These are phyloP conservation scores for Agrenia bidenticulata DNA, from an alignment of 2,888 invertebrate genomes.

Conservation along the genomic window DNA sequence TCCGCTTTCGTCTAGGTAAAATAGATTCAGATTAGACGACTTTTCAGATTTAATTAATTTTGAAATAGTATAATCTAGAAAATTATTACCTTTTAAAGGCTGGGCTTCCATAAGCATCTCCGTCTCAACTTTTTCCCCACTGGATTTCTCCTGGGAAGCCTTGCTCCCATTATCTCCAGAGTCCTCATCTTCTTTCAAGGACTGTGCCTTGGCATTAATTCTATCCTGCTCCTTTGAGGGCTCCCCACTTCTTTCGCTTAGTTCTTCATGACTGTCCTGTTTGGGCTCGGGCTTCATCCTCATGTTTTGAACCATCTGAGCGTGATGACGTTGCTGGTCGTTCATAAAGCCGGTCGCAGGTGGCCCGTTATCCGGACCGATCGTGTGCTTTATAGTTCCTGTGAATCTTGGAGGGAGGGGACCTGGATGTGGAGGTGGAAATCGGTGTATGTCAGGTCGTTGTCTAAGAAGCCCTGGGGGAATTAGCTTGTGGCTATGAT, in stretches of 20 bases:
- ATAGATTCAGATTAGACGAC: too few species aligned
- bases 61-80: too few species aligned
- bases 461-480: conserved; percentile 37
- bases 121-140: conserved; percentile 9
- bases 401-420: conserved; percentile 29
- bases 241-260: conserved; percentile 21
- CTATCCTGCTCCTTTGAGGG: conserved; percentile 21
- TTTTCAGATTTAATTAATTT: too few species aligned
- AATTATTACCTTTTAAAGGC: conserved; percentile 39
- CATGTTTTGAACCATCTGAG: conserved; percentile 36
- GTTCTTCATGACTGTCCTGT: conserved; percentile 17
- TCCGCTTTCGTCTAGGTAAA: too few species aligned
- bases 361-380: conserved; percentile 15
- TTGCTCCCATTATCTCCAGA: too few species aligned
- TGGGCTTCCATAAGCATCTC: conserved; percentile 23
- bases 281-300: conserved; percentile 40
- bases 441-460: conserved; percentile 32
- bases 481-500: not conserved
- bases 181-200: not conserved
- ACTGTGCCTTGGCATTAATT: not conserved
- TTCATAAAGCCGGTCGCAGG: conserved; percentile 19
- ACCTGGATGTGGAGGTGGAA: conserved; percentile 24
- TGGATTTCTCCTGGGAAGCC: too few species aligned
- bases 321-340: conserved; percentile 35
- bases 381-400: conserved; percentile 19